These are phyloP conservation scores for Luperina testacea DNA, from an alignment of 2,888 invertebrate species.

Conservation along the genomic window DNA sequence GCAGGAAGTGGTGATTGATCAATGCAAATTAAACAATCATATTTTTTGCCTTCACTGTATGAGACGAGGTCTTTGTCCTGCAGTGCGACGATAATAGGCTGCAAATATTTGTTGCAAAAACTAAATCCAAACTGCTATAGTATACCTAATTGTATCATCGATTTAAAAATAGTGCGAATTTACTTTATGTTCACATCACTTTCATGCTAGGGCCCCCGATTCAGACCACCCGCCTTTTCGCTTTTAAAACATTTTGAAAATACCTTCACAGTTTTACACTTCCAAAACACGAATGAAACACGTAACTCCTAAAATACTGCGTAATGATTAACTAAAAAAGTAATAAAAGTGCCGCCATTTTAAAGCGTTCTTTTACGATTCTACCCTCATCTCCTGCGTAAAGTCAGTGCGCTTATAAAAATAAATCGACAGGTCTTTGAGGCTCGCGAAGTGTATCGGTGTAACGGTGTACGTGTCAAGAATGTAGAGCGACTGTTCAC, in stretches of 20 bases:
- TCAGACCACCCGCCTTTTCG: neutral
- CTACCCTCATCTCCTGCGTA: slow-evolving; percentile 53
- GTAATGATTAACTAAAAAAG: slow-evolving; percentile 56
- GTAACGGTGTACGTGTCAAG: slow-evolving; percentile 60
- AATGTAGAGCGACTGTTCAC: slow-evolving; percentile 40
- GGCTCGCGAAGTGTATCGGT: slow-evolving; percentile 62
- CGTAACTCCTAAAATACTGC: slow-evolving; percentile 53
- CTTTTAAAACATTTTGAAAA: slow-evolving; percentile 3
- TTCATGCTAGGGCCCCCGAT: too few species aligned
- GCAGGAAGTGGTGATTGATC: neutral
- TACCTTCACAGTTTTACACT: slow-evolving; percentile 17
- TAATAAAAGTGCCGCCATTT: slow-evolving; percentile 59
- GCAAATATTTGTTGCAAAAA: neutral
- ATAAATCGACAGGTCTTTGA: slow-evolving; percentile 69
- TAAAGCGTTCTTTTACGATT: slow-evolving; percentile 61
- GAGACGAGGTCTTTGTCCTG: too few species aligned
- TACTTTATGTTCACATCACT: too few species aligned
- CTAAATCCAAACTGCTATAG: too few species aligned
- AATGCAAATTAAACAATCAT: too few species aligned
- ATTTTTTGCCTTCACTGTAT: neutral
- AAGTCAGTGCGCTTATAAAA: slow-evolving; percentile 68
- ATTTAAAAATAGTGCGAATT: too few species aligned
- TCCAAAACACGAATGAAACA: slow-evolving; percentile 30
- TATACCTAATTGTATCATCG: too few species aligned
- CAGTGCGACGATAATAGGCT: too few species aligned